Conservation (phyloP, 2,888 invertebrate genomes). For the Aplocera efformata region DNA sequence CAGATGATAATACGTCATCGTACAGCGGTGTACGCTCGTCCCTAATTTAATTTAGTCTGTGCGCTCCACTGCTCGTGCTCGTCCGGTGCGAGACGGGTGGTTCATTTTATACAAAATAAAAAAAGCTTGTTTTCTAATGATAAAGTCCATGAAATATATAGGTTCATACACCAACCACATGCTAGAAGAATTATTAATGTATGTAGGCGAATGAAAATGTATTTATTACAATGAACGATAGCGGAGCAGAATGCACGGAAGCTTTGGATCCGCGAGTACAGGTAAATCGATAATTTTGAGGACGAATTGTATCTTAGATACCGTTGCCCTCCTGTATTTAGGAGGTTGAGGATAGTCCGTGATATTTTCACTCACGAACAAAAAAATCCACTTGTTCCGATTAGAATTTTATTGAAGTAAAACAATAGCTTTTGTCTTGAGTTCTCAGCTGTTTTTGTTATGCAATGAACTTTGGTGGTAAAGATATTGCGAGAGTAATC, state of each 20-base stretch:
- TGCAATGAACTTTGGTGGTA: conserved; percentile 15
- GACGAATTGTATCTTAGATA: conserved; percentile 20
- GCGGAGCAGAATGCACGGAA: conserved; percentile 82
- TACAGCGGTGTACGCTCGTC: no score
- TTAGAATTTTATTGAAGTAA: no score
- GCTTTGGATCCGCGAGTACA: conserved; percentile 91
- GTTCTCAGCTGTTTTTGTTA: conserved; percentile 26
- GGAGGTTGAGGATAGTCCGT: not conserved
- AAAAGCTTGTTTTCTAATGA: no score
- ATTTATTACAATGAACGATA: conserved; percentile 78
- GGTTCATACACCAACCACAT: no score
- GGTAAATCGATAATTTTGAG: conserved; percentile 76
- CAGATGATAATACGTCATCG: no score
- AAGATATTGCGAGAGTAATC: no score
- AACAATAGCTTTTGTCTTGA: conserved; percentile 19
- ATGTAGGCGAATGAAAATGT: conserved; percentile 50
- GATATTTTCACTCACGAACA: not conserved
- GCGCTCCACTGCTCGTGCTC: no score
- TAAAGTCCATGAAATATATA: no score
- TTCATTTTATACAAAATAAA: no score
- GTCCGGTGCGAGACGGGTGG: no score
- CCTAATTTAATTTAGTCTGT: no score
- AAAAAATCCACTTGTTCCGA: no score
- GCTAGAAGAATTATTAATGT: not conserved
- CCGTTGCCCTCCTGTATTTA: conserved; percentile 1